These are phyloP conservation scores for Oncopodura yosiiana DNA, from an alignment of 1,140 invertebrate genomes.

Conservation along the genomic window DNA sequence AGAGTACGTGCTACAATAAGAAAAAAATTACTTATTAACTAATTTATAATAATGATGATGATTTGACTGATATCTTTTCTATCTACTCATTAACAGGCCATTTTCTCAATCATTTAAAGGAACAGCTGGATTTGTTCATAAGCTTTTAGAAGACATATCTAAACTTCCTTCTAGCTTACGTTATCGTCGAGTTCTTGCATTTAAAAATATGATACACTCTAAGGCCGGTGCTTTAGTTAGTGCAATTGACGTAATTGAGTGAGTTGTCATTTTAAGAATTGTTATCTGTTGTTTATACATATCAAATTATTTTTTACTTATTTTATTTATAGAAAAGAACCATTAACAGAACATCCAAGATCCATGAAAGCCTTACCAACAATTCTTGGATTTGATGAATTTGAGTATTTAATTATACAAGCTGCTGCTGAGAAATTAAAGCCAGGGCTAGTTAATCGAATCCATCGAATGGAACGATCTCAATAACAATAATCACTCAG, in stretches of 20 bases:
- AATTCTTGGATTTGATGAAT: slow-evolving; percentile 23
- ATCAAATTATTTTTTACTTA: background rate
- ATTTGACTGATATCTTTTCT: background rate
- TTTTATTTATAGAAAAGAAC: slow-evolving; percentile 14
- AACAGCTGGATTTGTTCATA: slow-evolving; percentile 22
- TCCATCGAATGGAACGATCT: background rate
- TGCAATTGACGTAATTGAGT: background rate
- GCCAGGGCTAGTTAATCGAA: slow-evolving; percentile 28
- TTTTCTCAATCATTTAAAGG: slow-evolving; percentile 25
- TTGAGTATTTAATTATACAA: slow-evolving; percentile 30
- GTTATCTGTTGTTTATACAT: background rate
- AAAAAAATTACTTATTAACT: background rate
- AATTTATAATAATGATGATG: background rate
- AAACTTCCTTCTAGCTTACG: slow-evolving; percentile 19
- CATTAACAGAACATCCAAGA: slow-evolving; percentile 14
- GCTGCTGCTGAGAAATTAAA: slow-evolving; percentile 32
- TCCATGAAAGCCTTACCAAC: slow-evolving; percentile 17
- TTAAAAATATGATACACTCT: slow-evolving; percentile 23
- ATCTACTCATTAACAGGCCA: slow-evolving; percentile 16
- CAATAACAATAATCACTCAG: background rate
- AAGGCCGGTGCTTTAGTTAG: slow-evolving; percentile 30
- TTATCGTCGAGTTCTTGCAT: slow-evolving; percentile 25
- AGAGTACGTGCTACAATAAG: slow-evolving; percentile 26
- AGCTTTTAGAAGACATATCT: slow-evolving; percentile 25
- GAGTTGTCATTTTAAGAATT: background rate